These are phyloP conservation scores for Cosmorhoe ocellata DNA, from an alignment of 2,888 invertebrate species.

Conservation along the genomic window DNA sequence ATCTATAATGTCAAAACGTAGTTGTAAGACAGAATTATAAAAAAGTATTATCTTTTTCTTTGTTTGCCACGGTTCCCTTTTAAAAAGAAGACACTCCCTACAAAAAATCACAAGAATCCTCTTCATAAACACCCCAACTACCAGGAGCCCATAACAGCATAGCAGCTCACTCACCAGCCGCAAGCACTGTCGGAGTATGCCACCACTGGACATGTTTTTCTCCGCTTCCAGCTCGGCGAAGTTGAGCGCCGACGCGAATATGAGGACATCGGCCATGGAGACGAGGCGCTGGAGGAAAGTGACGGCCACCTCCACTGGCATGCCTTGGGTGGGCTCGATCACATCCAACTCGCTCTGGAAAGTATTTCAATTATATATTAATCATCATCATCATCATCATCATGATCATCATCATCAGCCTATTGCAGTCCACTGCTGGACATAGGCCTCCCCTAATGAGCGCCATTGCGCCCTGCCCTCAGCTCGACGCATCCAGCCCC, in stretches of 20 bases:
- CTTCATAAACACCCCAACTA: slow-evolving; percentile 14
- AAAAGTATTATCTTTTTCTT: not conserved
- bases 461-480: no score
- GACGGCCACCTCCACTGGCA: slow-evolving; percentile 98
- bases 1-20: no score
- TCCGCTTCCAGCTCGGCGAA: slow-evolving; percentile 99
- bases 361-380: not conserved
- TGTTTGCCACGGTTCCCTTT: not conserved
- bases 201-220: slow-evolving; percentile 99
- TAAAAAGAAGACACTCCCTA: not conserved
- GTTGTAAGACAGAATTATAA: no score
- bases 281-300: slow-evolving; percentile 98
- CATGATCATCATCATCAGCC: no score
- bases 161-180: slow-evolving; percentile 86
- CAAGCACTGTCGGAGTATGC: slow-evolving; percentile 97
- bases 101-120: not conserved
- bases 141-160: slow-evolving; percentile 32
- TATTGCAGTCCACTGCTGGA: no score
- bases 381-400: not conserved
- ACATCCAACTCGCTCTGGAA: slow-evolving; percentile 97
- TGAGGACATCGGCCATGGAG: slow-evolving; percentile 98
- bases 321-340: slow-evolving; percentile 98
- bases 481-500: no score
- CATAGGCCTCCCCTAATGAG: no score
- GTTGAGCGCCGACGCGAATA: slow-evolving; percentile 98